A percentile compares a stretch with the other conserved stretches of the same genome.
Conservation (phyloP, 2,797 vertebrate genomes). For the Lepilemur ruficaudatus region DNA sequence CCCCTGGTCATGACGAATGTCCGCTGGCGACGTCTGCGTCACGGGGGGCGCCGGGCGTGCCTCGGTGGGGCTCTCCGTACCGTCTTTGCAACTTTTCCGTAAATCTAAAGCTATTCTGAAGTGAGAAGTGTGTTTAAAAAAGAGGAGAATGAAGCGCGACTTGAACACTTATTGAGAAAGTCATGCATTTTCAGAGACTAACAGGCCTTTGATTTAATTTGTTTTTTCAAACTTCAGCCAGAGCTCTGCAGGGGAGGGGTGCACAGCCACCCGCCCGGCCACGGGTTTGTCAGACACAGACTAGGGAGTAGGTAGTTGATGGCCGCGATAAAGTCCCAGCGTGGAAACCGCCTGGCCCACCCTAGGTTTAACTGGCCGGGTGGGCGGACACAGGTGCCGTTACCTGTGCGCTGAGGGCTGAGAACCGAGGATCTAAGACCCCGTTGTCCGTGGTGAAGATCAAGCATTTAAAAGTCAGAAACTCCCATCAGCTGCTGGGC, state of each 20-base stretch:
- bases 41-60: rapidly evolving
- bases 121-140: background rate
- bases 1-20: rapidly evolving
- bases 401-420: rapidly evolving
- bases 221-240: too few species aligned
- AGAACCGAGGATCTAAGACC: background rate
- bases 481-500: background rate
- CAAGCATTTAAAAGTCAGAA: background rate
- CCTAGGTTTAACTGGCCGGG: rapidly evolving
- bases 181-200: background rate
- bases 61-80: too few species aligned
- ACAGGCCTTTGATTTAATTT: rapidly evolving
- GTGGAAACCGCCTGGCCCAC: background rate
- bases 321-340: too few species aligned
- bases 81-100: background rate
- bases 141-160: background rate
- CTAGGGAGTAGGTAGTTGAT: too few species aligned
- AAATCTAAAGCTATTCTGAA: background rate
- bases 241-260: background rate
- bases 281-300: background rate
- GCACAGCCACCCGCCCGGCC: rapidly evolving
- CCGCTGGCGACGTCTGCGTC: rapidly evolving
- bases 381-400: background rate
- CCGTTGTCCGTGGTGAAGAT: background rate
- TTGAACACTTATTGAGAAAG: background rate